Percentiles rank a stretch among this genome's conserved stretches.
Conservation (phyloP, 2,113 vertebrate species). For the Cinclus mexicanus region DNA sequence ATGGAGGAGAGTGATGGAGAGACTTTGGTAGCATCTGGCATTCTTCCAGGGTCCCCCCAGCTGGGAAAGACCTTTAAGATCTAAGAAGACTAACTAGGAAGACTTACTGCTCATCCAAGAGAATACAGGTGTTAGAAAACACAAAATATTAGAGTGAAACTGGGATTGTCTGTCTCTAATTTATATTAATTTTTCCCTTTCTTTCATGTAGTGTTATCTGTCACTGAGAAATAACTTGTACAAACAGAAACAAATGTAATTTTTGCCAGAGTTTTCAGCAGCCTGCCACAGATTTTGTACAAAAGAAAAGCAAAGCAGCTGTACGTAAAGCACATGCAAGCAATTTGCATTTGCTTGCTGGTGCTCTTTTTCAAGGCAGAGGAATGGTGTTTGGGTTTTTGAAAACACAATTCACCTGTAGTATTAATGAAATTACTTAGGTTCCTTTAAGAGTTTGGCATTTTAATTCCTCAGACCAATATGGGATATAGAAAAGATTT, state of each 20-base stretch:
- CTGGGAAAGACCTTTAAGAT: not conserved
- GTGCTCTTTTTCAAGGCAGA: not conserved
- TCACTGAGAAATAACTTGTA: not conserved
- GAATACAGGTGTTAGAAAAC: not conserved
- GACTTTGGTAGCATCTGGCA: no score
- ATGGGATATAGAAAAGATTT: not conserved
- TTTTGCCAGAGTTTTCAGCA: not conserved
- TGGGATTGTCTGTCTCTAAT: not conserved
- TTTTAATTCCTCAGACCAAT: not conserved
- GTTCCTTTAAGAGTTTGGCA: not conserved
- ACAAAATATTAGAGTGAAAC: not conserved
- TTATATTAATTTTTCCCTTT: not conserved
- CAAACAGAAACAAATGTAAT: not conserved
- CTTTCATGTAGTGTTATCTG: not conserved
- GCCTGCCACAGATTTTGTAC: not conserved
- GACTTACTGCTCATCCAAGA: not conserved
- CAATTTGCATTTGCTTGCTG: not conserved
- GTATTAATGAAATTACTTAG: not conserved
- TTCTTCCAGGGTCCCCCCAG: not conserved
- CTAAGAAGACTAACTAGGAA: not conserved
- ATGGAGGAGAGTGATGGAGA: not conserved
- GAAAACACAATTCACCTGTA: not conserved
- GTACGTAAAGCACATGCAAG: not conserved
- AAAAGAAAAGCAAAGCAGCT: not conserved
- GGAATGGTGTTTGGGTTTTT: not conserved